Evolutionary conservation across 2,888 invertebrate species (phyloP).

Genomic region (Deladenus siricidicola): DNA sequence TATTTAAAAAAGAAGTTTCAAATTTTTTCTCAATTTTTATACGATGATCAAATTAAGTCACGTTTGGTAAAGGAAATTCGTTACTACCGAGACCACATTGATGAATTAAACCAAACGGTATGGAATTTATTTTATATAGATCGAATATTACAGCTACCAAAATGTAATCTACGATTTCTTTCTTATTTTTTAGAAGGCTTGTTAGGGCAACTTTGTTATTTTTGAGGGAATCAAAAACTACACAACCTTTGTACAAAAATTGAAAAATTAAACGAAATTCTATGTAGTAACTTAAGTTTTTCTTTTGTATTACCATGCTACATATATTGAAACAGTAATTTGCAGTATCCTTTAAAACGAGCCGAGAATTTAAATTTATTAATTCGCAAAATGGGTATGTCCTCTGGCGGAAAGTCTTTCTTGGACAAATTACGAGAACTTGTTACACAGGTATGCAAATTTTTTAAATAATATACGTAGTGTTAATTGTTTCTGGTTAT

Average conservation of each 20-base stretch:
- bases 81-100: constrained; percentile 70
- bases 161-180: not conserved
- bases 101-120: constrained; percentile 62
- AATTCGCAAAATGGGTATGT: constrained; percentile 75
- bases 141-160: not conserved
- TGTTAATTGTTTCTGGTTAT: not conserved
- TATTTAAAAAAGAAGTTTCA: constrained; percentile 78
- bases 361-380: constrained; percentile 88
- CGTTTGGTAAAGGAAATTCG: constrained; percentile 69
- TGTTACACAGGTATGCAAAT: constrained; percentile 62
- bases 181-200: too few relatives aligned
- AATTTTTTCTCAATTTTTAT: constrained; percentile 90
- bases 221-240: too few relatives aligned
- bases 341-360: constrained; percentile 68
- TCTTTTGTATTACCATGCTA: not conserved
- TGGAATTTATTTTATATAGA: not conserved
- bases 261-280: too few relatives aligned
- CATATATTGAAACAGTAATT: constrained; percentile 4
- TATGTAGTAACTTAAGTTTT: too few relatives aligned
- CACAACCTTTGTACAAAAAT: too few relatives aligned
- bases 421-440: constrained; percentile 84
- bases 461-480: not conserved
- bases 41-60: constrained; percentile 85
- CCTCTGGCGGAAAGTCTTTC: constrained; percentile 74
- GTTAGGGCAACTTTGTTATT: too few relatives aligned